A percentile compares a stretch with the other conserved stretches of the same genome.
Conservation (phyloP, 2,888 invertebrate genomes). For the Brachylomia viminalis region DNA sequence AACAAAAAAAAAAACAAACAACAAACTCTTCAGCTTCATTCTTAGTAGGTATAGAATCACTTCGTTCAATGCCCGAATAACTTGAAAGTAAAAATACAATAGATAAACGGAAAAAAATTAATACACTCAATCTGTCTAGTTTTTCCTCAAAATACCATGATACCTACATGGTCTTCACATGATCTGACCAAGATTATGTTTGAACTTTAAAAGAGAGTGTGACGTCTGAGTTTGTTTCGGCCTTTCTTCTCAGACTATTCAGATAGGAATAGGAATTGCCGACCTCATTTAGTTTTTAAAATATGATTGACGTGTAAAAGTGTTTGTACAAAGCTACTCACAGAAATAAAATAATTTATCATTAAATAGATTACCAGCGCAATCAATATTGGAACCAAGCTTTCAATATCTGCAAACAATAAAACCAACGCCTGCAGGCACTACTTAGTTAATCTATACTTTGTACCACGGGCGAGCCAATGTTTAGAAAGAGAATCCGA, state of each 20-base stretch:
- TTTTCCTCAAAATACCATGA: too few species aligned
- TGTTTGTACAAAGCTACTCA: too few species aligned
- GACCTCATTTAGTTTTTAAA: too few species aligned
- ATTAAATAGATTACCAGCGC: constrained; percentile 15
- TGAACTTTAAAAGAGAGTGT: too few species aligned
- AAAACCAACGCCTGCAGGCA: neutral
- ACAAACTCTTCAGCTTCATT: neutral
- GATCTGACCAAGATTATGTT: too few species aligned
- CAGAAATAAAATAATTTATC: too few species aligned
- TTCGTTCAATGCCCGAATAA: neutral
- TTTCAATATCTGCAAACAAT: constrained; percentile 21
- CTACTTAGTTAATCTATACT: constrained; percentile 26
- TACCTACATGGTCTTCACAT: too few species aligned
- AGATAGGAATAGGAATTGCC: too few species aligned
- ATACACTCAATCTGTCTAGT: too few species aligned
- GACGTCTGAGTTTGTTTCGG: too few species aligned
- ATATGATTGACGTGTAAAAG: too few species aligned
- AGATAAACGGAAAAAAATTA: neutral
- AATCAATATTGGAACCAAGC: constrained; percentile 12
- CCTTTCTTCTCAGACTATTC: too few species aligned
- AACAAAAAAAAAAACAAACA: neutral
- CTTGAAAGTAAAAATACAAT: neutral
- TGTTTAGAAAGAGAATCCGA: constrained; percentile 39
- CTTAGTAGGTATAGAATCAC: neutral
- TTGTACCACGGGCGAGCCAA: neutral